A percentile compares a stretch with the other conserved stretches of the same genome.
These are phyloP conservation scores for Campopleginae sp. DNA, from an alignment of 2,888 invertebrate genomes.

Conservation along the genomic window DNA sequence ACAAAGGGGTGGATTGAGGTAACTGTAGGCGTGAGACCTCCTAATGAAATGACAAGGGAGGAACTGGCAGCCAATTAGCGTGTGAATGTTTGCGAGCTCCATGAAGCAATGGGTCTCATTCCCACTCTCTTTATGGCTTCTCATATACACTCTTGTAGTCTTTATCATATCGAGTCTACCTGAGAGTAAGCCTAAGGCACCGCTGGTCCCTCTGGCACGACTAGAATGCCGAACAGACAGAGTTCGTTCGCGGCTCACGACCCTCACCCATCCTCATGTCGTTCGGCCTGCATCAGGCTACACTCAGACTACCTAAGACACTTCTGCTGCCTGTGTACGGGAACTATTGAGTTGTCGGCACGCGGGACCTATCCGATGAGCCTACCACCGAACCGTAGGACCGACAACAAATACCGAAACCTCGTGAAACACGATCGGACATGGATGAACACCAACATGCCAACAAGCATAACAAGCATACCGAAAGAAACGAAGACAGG, in stretches of 20 bases:
- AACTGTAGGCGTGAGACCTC: slow-evolving; percentile 78
- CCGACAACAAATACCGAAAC: slow-evolving; percentile 73
- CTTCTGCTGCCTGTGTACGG: slow-evolving; percentile 42
- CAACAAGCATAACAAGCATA: slow-evolving; percentile 78
- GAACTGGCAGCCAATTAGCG: slow-evolving; percentile 81
- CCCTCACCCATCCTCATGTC: slow-evolving; percentile 70
- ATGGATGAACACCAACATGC: slow-evolving; percentile 81
- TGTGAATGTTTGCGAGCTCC: slow-evolving; percentile 78
- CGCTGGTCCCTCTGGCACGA: slow-evolving; percentile 32
- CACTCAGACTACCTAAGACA: slow-evolving; percentile 59
- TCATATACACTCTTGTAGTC: slow-evolving; percentile 4
- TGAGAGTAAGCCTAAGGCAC: slow-evolving; percentile 66
- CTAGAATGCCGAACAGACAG: slow-evolving; percentile 37
- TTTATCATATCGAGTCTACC: slow-evolving; percentile 71
- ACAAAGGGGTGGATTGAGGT: slow-evolving; percentile 53
- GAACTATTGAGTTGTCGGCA: slow-evolving; percentile 81
- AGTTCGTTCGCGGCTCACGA: slow-evolving; percentile 52
- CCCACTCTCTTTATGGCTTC: slow-evolving; percentile 28
- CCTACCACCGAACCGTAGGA: slow-evolving; percentile 66
- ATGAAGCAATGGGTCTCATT: slow-evolving; percentile 59
- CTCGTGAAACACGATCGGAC: slow-evolving; percentile 83
- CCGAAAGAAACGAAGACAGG: slow-evolving; percentile 52
- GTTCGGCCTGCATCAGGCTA: slow-evolving; percentile 51
- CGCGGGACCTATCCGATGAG: slow-evolving; percentile 73
- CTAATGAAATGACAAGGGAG: slow-evolving; percentile 82